phyloP scores from a whole-genome alignment of 2,113 vertebrate species.

The Melanotaenia duboulayi region DNA sequence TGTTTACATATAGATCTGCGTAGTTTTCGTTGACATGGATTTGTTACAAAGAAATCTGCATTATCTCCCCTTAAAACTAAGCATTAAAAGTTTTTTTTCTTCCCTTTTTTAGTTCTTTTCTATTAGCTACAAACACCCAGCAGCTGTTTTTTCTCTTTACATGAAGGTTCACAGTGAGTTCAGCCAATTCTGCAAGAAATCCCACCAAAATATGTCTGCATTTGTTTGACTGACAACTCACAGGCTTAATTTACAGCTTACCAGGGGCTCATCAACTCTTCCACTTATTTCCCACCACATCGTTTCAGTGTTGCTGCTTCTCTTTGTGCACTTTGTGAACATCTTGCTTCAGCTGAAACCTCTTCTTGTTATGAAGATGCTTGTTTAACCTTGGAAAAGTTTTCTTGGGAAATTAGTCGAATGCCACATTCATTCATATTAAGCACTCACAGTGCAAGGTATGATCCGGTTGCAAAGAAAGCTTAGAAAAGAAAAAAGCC shows the following conservation, averaged over 20 bases:
- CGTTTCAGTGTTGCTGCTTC: background rate
- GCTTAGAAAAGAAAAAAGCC: too few species aligned
- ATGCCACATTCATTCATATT: too few species aligned
- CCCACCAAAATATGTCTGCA: background rate
- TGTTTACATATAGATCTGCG: too few species aligned
- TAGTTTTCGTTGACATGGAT: too few species aligned
- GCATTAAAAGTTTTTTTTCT: background rate
- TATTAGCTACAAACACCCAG: background rate
- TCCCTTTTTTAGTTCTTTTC: background rate
- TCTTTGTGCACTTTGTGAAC: conserved; percentile 3
- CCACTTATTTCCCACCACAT: background rate
- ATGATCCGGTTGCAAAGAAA: too few species aligned
- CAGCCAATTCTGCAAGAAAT: background rate
- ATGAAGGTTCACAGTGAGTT: conserved; percentile 2
- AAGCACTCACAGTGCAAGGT: too few species aligned
- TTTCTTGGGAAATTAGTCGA: conserved; percentile 3
- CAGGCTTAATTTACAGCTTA: background rate
- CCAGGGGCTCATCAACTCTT: background rate
- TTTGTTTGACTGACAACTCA: conserved; percentile 16
- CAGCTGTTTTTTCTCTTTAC: conserved; percentile 8
- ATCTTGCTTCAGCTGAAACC: conserved; percentile 1
- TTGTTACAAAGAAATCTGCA: background rate
- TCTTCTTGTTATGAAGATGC: background rate
- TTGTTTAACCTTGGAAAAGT: background rate
- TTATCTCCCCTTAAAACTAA: background rate